These are phyloP conservation scores for Tapirus terrestris DNA, from an alignment of 2,113 vertebrate species.

Conservation along the genomic window DNA sequence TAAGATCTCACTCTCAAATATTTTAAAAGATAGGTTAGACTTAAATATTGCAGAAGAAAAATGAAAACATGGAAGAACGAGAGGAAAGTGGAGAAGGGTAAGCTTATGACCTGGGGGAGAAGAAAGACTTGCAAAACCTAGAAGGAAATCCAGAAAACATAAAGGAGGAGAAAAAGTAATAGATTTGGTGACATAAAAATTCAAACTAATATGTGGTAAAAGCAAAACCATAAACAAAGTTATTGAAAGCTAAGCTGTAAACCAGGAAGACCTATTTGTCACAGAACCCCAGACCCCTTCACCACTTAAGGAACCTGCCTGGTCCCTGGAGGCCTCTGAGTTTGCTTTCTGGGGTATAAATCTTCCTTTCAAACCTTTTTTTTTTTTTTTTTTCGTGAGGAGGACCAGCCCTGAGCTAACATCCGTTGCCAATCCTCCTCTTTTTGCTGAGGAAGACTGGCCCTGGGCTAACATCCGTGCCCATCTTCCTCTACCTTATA, in stretches of 20 bases:
- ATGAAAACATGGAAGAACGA: background rate
- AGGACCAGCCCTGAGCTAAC: too few relatives aligned
- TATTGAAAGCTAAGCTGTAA: background rate
- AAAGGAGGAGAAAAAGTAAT: background rate
- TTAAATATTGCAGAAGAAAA: background rate
- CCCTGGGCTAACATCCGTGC: too few relatives aligned
- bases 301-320: background rate
- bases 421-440: too few relatives aligned
- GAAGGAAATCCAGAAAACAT: background rate
- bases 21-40: background rate
- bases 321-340: background rate
- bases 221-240: background rate
- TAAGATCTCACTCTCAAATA: background rate
- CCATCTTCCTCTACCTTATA: too few relatives aligned
- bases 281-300: background rate
- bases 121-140: background rate
- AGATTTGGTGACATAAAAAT: background rate
- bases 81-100: background rate
- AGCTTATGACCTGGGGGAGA: background rate
- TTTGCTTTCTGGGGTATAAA: background rate
- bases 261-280: background rate
- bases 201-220: background rate
- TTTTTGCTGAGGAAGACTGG: too few relatives aligned
- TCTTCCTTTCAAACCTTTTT: background rate
- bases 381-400: too few relatives aligned